phyloP scores from a whole-genome alignment of 2,113 vertebrate species.

The Brachionichthys hirsutus region DNA sequence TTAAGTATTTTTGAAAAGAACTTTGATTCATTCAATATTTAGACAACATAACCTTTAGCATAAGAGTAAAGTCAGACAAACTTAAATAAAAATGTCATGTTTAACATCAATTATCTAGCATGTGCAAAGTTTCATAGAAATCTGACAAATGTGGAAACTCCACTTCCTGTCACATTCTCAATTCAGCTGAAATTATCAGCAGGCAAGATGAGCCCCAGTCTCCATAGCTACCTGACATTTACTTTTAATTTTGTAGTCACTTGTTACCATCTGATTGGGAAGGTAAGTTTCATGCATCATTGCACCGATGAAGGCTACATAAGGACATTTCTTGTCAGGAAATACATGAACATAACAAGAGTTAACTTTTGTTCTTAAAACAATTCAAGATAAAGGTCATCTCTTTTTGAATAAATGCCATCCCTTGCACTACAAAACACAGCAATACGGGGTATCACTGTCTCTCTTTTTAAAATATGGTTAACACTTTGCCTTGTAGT shows the following conservation, averaged over 20 bases:
- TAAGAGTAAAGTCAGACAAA: background rate
- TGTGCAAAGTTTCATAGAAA: constrained; percentile 14
- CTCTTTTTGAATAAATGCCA: too few relatives aligned
- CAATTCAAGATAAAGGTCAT: too few relatives aligned
- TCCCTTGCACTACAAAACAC: too few relatives aligned
- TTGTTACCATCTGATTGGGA: constrained; percentile 50
- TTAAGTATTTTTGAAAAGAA: too few relatives aligned
- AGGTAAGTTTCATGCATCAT: constrained; percentile 14
- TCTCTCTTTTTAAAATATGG: too few relatives aligned
- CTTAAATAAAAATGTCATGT: background rate
- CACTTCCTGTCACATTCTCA: constrained; percentile 19
- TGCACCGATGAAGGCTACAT: constrained; percentile 26
- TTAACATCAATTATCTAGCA: constrained; percentile 5
- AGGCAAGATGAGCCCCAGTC: constrained; percentile 42
- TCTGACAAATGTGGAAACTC: constrained; percentile 37
- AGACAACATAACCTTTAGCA: too few relatives aligned
- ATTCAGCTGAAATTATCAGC: constrained; percentile 12
- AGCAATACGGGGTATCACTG: background rate
- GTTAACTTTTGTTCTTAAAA: too few relatives aligned
- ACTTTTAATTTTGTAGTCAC: constrained; percentile 51
- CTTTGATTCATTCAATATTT: too few relatives aligned
- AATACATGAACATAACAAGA: background rate
- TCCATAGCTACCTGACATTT: constrained; percentile 63
- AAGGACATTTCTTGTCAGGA: constrained; percentile 1
- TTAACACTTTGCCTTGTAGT: background rate